Evolutionary conservation across 2,797 vertebrate genomes (phyloP).

Genomic region (Artibeus lituratus): DNA sequence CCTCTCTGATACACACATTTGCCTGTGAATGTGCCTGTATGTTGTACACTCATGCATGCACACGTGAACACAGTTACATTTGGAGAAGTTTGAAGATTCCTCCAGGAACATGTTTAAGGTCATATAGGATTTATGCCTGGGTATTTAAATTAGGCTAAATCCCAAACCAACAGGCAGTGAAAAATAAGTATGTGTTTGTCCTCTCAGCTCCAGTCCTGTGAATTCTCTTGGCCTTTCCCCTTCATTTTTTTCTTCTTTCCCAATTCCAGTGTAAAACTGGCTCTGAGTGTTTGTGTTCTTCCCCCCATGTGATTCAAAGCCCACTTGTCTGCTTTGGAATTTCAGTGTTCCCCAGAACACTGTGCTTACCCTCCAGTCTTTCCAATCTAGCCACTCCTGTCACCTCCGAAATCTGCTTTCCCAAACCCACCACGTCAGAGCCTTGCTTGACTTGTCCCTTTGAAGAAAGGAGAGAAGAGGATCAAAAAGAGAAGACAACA

Average conservation of each 20-base stretch:
- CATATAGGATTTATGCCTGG: neutral
- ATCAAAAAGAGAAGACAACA: neutral
- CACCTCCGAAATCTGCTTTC: neutral
- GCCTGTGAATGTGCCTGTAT: neutral
- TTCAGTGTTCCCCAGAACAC: neutral
- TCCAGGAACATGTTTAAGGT: neutral
- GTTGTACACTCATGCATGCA: neutral
- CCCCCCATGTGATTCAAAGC: neutral
- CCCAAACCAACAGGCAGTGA: neutral
- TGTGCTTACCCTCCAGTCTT: neutral
- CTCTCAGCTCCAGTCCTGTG: neutral
- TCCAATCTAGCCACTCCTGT: neutral
- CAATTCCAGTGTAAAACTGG: neutral
- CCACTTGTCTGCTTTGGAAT: neutral
- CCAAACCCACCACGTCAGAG: neutral
- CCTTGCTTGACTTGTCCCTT: neutral
- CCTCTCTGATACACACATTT: neutral
- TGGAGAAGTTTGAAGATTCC: neutral
- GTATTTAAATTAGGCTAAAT: neutral
- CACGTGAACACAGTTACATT: neutral
- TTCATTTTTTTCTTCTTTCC: neutral
- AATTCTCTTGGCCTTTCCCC: neutral
- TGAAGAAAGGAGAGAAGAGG: neutral
- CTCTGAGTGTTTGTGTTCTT: neutral
- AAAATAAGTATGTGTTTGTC: neutral